Base-by-base conservation (phyloP, 2,888 invertebrate genomes). In the Meganola albula region DNA sequence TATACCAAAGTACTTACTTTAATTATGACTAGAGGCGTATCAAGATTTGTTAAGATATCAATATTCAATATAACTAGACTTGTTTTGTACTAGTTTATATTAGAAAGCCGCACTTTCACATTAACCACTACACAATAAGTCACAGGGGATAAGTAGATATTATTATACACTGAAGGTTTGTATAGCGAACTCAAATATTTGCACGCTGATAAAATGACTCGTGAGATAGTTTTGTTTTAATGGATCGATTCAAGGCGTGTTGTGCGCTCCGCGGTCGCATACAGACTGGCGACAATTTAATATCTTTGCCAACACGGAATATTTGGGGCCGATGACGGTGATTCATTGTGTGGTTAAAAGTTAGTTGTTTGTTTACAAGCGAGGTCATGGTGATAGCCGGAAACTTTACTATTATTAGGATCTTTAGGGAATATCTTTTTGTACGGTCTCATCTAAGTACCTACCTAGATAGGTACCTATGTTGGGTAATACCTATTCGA, bases 71-170 rank as follows among this genome's bases (percentile, higher is more conserved):
- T 37, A 45, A 38, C 50, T 31, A 30, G 44, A 48, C 44, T 41
- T 43, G 52, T 40, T 51, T 39, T 8, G 44, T 43, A 34, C 47
- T 40, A 53, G 39, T 50, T 58, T 67, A 57, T 58, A 53, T 46
- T 72, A 73, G 74, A 76, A 77, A 77, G 74, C 65, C 46, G 24
- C 57, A 69, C 73, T 73, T 74, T 74, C 70, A 62, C 73, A 50
- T 48, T 33, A 37, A 42, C 31, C 40, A 39, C 53, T 31, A 23
- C 41, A 54, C 54, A 49, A 57, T 58, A 52, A 47, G 40, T 34
- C 49, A 44, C 46, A 31, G 35, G 37, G 41, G 45, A 48, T 56
- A 44, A 38, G 38, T 32, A 37, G n/a, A n/a, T 40, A 34, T 46
- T 40, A n/a, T n/a, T n/a, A n/a, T n/a, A n/a, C 43, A 44, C 42